phyloP scores from a whole-genome alignment of 2,113 vertebrate species.

The Candoia aspera region DNA sequence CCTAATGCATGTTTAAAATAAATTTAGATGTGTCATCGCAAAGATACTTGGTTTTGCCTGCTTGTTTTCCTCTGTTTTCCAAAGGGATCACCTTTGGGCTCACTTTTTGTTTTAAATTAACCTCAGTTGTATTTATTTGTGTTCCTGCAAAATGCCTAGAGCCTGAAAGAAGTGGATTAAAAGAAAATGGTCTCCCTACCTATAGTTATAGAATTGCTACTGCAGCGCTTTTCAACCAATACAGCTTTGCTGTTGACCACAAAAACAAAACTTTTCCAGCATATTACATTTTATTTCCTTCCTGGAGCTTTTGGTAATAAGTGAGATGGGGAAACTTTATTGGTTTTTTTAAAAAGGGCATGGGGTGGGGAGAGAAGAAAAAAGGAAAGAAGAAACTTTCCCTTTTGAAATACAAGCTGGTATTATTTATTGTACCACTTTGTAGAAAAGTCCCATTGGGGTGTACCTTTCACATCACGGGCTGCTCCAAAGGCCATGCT shows the following conservation, averaged over 20 bases:
- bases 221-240: background rate
- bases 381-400: background rate
- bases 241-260: background rate
- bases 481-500: constrained; percentile 20
- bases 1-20: background rate
- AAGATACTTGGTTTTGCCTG: background rate
- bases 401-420: constrained; percentile 10
- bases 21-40: background rate
- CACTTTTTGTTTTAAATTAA: background rate
- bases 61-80: background rate
- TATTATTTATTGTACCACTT: constrained; percentile 46
- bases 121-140: constrained; percentile 7
- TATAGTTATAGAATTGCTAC: background rate
- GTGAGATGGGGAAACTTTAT: background rate
- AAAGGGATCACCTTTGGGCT: background rate
- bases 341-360: background rate
- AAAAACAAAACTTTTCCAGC: background rate
- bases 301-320: constrained; percentile 13
- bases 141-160: constrained; percentile 1
- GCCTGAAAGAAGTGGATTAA: background rate
- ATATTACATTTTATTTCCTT: constrained; percentile 13
- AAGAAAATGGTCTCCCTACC: background rate
- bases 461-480: constrained; percentile 12
- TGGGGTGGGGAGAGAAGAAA: background rate
- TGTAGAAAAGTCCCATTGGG: constrained; percentile 26